Evolutionary conservation across 2,113 vertebrate genomes (phyloP).

Genomic region (Leptocoma aspasia): DNA sequence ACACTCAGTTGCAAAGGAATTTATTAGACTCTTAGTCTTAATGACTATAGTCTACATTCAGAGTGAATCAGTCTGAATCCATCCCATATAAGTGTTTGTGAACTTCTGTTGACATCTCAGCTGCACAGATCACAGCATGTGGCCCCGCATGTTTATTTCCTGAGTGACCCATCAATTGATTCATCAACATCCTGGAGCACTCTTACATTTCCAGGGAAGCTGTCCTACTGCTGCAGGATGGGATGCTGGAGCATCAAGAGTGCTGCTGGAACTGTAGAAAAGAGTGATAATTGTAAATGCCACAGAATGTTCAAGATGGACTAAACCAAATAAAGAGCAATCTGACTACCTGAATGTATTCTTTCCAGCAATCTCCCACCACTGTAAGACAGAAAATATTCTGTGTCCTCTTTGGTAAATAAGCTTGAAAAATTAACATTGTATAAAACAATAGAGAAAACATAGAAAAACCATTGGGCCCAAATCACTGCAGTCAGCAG

Average conservation of each 20-base stretch:
- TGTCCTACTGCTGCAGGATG: neutral
- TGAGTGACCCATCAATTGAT: neutral
- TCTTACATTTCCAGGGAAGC: neutral
- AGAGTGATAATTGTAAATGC: neutral
- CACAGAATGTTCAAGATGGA: neutral
- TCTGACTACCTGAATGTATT: neutral
- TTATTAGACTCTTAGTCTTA: neutral
- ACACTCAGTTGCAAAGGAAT: neutral
- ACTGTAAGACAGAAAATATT: neutral
- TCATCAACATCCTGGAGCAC: neutral
- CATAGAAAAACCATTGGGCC: neutral
- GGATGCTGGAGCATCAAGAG: neutral
- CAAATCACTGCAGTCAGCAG: neutral
- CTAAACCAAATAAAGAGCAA: neutral
- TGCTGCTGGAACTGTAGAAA: neutral
- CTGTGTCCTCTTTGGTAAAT: neutral
- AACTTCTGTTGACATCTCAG: neutral
- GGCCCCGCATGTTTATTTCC: neutral
- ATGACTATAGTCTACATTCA: neutral
- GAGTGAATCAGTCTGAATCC: neutral
- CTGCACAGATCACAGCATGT: neutral
- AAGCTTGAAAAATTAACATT: neutral
- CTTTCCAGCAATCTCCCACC: neutral
- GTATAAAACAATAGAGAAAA: neutral
- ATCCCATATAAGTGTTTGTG: neutral